Base-by-base conservation (phyloP, 2,113 vertebrate species). In the Dicentrarchus labrax region DNA sequence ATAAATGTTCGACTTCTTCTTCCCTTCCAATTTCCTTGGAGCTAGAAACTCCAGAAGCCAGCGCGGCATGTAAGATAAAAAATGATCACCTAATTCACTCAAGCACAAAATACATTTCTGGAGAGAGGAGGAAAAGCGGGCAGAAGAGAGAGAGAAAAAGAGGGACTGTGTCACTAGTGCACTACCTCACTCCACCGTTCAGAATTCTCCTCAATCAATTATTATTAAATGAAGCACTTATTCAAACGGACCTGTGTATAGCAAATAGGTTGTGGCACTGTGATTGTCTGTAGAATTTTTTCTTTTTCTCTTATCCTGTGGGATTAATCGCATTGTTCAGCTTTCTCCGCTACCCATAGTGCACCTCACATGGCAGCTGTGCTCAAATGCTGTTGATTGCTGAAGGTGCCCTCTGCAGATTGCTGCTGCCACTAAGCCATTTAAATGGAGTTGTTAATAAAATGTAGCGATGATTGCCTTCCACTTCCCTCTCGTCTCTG, bases 51-150 rank as follows among this genome's bases (percentile, higher is more conserved):
- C 93, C 91, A 95, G 92, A 95, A 96, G 93, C 93, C 94, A 92
- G 86, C 87, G 72, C 90, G 87, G 93, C 90, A 84, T 95, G 94
- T 92, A 92, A 96, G 95, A 96, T 96, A 95, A 96, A 96, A 95
- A 96, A 95, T 95, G 94, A 96, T 96, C 95, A 96, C 95, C 95
- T 95, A 95, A 95, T 96, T 96, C 95, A 96, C 90, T 96, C 95
- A 94, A 96, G 95, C 95, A 96, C 93, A 96, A 96, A 96, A 96
- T 96, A 95, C 94, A 95, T 95, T 96, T 94, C 94, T 91, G 92
- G 89, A 87, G 87, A 88, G 88, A 88, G 80, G 80, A 82, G 82
- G 72, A 78, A 86, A 87, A 88, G 89, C 77, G 21, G 85, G 80
- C 36, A 69, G 78, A 88, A 85, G 86, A 84, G 57, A 48, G 54